phyloP scores from a whole-genome alignment of 2,113 vertebrate species.

The Oryzias javanicus region DNA sequence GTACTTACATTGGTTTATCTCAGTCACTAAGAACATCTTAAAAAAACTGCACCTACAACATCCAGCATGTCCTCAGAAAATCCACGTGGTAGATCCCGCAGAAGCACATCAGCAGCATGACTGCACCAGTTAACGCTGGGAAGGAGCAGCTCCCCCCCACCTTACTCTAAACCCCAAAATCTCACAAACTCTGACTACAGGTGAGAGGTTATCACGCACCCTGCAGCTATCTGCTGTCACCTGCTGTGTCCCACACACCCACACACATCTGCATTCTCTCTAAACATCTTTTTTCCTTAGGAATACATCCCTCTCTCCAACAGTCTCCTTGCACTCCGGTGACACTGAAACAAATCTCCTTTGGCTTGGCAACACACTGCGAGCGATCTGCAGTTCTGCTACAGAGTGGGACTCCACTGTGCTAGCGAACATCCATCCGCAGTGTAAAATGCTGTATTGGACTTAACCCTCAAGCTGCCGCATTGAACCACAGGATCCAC shows the following conservation, averaged over 20 bases:
- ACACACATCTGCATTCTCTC: constrained; percentile 23
- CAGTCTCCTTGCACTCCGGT: constrained; percentile 41
- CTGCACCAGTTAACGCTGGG: constrained; percentile 41
- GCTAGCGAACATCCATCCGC: constrained; percentile 76
- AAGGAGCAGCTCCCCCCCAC: constrained; percentile 34
- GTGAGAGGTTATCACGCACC: constrained; percentile 47
- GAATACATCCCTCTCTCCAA: constrained; percentile 26
- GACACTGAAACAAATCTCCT: constrained; percentile 62
- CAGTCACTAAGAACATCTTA: constrained; percentile 40
- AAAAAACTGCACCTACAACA: constrained; percentile 35
- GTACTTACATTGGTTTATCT: constrained; percentile 67
- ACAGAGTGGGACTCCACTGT: constrained; percentile 70
- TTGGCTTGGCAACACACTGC: constrained; percentile 67
- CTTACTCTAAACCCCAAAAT: constrained; percentile 34
- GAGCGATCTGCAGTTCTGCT: constrained; percentile 76
- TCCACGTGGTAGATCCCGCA: constrained; percentile 59
- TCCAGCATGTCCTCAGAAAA: constrained; percentile 40
- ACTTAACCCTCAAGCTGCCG: constrained; percentile 72
- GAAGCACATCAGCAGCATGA: constrained; percentile 48
- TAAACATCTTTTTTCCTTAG: constrained; percentile 28
- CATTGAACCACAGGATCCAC: constrained; percentile 13
- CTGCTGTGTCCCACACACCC: constrained; percentile 13
- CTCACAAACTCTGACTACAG: constrained; percentile 54
- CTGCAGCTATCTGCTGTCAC: constrained; percentile 20
- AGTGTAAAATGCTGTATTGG: constrained; percentile 80